Evolutionary conservation across 2,888 invertebrate species (phyloP).

Genomic region (Apomyelois bistriatella): DNA sequence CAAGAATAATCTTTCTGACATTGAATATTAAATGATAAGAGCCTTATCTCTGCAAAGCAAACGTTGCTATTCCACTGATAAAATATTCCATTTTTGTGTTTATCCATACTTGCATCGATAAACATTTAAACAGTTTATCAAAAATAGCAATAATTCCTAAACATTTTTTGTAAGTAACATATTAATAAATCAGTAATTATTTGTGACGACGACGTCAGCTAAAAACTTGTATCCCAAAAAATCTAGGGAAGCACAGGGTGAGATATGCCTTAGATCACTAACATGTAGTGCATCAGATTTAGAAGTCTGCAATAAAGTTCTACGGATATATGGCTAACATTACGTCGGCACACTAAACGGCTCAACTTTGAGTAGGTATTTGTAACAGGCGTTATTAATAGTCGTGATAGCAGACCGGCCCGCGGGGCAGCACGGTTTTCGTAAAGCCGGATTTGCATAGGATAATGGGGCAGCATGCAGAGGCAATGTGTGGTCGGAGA

Average conservation of each 20-base stretch:
- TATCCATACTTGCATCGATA: not conserved
- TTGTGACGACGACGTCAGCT: too few species aligned
- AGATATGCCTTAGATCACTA: not conserved
- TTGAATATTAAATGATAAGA: constrained; percentile 1
- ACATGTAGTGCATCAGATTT: too few species aligned
- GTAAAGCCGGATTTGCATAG: constrained; percentile 77
- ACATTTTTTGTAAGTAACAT: too few species aligned
- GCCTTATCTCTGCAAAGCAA: not conserved
- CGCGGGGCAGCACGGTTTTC: constrained; percentile 70
- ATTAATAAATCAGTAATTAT: too few species aligned
- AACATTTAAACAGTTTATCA: not conserved
- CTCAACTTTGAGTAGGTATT: constrained; percentile 58
- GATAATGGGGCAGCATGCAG: constrained; percentile 50
- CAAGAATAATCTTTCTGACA: not conserved
- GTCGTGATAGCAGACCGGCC: constrained; percentile 69
- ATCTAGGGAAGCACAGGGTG: not conserved
- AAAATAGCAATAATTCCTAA: not conserved
- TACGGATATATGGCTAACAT: constrained; percentile 39
- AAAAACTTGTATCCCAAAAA: too few species aligned
- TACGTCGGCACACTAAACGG: constrained; percentile 63
- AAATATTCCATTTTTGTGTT: not conserved
- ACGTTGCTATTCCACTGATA: not conserved
- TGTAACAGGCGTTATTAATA: constrained; percentile 74
- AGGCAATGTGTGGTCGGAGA: constrained; percentile 39
- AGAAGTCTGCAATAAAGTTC: too few species aligned